These are phyloP conservation scores for Metallyticus violacea DNA, from an alignment of 2,888 invertebrate species.

Conservation along the genomic window DNA sequence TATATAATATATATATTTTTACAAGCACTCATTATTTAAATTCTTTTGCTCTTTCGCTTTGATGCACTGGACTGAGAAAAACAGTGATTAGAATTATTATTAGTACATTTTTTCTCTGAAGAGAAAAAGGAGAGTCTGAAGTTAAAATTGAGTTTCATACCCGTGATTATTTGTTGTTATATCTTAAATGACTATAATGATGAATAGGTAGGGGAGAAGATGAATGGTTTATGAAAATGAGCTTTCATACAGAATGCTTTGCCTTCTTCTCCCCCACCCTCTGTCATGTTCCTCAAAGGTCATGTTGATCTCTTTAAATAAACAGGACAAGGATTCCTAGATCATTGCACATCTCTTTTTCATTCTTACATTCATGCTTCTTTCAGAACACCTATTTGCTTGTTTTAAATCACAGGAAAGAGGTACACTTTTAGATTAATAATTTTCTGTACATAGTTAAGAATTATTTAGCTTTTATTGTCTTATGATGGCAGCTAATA, in stretches of 20 bases:
- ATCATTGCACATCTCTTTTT: neutral
- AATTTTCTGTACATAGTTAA: neutral
- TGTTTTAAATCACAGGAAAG: neutral
- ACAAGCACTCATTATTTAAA: constrained; percentile 9
- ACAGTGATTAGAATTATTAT: neutral
- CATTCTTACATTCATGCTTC: neutral
- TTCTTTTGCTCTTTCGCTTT: constrained; percentile 10
- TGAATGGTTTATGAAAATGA: neutral
- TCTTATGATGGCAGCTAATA: constrained; percentile 12
- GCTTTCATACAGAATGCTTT: neutral
- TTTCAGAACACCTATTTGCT: neutral
- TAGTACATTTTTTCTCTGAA: neutral
- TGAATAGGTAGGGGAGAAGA: neutral
- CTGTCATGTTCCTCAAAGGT: neutral
- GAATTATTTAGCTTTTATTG: neutral
- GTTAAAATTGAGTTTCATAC: constrained; percentile 31
- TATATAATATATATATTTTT: neutral
- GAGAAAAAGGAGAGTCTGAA: constrained; percentile 13
- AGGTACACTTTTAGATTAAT: neutral
- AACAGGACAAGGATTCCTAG: neutral
- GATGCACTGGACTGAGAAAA: constrained; percentile 18
- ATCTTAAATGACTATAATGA: neutral
- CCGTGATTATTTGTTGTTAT: constrained; percentile 23
- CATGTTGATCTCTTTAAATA: neutral
- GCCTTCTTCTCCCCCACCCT: neutral